Evolutionary conservation across 2,888 invertebrate species (phyloP).

Genomic region (Trisateles emortualis): DNA sequence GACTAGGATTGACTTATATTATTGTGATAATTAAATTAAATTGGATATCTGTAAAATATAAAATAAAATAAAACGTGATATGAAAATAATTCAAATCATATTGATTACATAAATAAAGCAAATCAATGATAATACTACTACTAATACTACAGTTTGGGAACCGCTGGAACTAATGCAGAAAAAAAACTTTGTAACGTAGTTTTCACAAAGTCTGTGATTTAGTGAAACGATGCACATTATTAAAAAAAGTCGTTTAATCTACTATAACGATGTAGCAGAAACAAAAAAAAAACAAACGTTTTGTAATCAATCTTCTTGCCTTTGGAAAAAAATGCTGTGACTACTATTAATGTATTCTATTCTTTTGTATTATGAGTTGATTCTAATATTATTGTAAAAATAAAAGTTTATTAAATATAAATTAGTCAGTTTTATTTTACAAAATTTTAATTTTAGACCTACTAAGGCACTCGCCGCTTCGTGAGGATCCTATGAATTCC

Average conservation of each 20-base stretch:
- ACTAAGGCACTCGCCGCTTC: too few relatives aligned
- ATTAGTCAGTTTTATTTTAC: too few relatives aligned
- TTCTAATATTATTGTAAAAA: too few relatives aligned
- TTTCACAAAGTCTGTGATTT: conserved; percentile 76
- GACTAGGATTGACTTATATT: too few relatives aligned
- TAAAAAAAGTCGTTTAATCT: conserved; percentile 64
- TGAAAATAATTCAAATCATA: too few relatives aligned
- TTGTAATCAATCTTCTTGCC: conserved; percentile 62
- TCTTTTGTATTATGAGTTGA: background rate
- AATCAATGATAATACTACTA: background rate
- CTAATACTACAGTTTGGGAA: conserved; percentile 49
- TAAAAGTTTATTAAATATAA: too few relatives aligned
- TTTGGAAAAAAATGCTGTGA: conserved; percentile 24
- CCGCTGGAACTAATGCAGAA: conserved; percentile 36
- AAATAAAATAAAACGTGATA: too few relatives aligned
- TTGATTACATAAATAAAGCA: background rate
- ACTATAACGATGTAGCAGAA: conserved; percentile 52
- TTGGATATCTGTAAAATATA: too few relatives aligned
- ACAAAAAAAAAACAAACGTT: conserved; percentile 48
- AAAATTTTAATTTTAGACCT: too few relatives aligned
- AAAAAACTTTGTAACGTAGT: conserved; percentile 65
- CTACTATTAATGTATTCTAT: conserved; percentile 21
- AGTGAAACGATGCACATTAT: conserved; percentile 65
- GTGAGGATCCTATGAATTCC: too few relatives aligned
- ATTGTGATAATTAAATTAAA: too few relatives aligned